Percentiles rank a stretch among this genome's conserved stretches.
phyloP scores from a whole-genome alignment of 2,797 vertebrate species.

The Parambassis ranga region DNA sequence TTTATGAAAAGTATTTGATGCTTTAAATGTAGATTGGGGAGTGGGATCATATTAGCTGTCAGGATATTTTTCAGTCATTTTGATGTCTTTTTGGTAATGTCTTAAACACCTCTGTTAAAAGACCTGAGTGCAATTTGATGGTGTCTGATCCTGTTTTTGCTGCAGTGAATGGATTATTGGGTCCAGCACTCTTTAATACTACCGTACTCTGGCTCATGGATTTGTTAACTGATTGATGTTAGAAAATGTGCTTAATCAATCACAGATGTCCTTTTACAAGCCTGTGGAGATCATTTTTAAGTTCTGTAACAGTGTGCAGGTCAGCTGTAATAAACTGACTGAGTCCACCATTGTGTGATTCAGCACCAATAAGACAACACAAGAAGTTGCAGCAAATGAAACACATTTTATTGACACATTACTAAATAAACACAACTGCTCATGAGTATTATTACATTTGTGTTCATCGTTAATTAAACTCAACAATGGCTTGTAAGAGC shows the following conservation, averaged over 20 bases:
- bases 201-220: slow-evolving; percentile 35
- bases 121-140: slow-evolving; percentile 20
- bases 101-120: slow-evolving; percentile 17
- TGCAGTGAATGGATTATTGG: slow-evolving; percentile 31
- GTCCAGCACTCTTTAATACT: slow-evolving; percentile 37
- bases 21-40: slow-evolving; percentile 64
- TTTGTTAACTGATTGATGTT: slow-evolving; percentile 44
- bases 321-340: slow-evolving; percentile 70
- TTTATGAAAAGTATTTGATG: slow-evolving; percentile 56
- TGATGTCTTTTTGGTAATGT: slow-evolving; percentile 13
- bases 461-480: too few species aligned
- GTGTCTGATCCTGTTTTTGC: slow-evolving; percentile 16
- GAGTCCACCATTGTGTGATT: slow-evolving; percentile 40
- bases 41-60: slow-evolving; percentile 36
- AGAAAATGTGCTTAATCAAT: slow-evolving; percentile 62
- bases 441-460: neutral
- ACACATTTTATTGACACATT: slow-evolving; percentile 57
- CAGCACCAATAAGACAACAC: neutral
- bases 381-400: slow-evolving; percentile 4
- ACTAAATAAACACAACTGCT: neutral
- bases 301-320: slow-evolving; percentile 50
- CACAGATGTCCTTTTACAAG: slow-evolving; percentile 41
- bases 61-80: slow-evolving; percentile 22
- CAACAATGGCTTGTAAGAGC: neutral
- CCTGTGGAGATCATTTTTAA: slow-evolving; percentile 38